Percentiles rank a stretch among this genome's conserved stretches.
Conservation (phyloP, 2,113 vertebrate species). For the Pluvialis apricaria region DNA sequence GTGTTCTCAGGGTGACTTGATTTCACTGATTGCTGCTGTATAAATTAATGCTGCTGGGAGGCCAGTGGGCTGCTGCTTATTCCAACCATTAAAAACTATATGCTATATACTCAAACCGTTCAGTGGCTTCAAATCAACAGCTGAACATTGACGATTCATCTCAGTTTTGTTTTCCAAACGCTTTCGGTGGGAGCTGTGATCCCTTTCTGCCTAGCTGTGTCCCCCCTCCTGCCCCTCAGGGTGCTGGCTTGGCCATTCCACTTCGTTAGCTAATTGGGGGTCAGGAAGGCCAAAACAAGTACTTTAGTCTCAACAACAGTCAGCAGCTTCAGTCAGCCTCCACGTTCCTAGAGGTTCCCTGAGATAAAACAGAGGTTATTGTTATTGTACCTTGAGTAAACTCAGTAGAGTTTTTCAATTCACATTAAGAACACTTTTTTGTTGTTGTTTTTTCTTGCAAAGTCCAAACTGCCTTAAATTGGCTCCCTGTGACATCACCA, state of each 20-base stretch:
- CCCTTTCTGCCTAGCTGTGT: neutral
- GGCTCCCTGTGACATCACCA: neutral
- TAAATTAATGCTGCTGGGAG: neutral
- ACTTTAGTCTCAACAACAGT: neutral
- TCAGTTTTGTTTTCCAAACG: neutral
- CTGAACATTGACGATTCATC: accelerated
- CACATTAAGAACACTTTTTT: neutral
- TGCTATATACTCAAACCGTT: neutral
- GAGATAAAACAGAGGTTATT: neutral
- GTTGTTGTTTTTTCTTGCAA: neutral
- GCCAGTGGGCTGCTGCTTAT: neutral
- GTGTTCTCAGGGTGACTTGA: neutral
- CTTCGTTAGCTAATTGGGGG: neutral
- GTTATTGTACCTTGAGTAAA: neutral
- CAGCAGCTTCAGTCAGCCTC: neutral
- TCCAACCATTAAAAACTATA: neutral
- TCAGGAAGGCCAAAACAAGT: neutral
- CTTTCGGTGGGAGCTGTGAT: neutral
- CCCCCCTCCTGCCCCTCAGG: neutral
- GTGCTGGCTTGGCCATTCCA: neutral
- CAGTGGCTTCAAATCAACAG: neutral
- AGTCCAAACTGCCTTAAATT: neutral
- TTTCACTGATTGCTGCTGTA: neutral
- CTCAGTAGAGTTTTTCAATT: neutral
- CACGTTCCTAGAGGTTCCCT: neutral